phyloP scores from a whole-genome alignment of 1,140 invertebrate species.

The Bombus huntii region DNA sequence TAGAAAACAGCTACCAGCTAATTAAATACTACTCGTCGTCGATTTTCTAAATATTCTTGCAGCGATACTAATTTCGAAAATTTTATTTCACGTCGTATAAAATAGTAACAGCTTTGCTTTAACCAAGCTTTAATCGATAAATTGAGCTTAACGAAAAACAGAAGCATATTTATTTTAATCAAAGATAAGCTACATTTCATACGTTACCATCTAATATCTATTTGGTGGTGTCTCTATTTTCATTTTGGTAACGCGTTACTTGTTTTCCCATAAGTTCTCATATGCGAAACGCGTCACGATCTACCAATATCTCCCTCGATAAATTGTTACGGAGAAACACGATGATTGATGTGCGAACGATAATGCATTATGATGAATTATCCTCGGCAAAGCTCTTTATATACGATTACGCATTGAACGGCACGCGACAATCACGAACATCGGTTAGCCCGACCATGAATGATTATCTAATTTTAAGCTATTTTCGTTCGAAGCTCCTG shows the following conservation, averaged over 20 bases:
- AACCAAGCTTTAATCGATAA: too few relatives aligned
- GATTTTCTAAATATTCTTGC: too few relatives aligned
- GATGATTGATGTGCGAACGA: conserved; percentile 21
- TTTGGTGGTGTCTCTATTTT: not conserved
- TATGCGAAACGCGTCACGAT: not conserved
- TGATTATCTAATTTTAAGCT: not conserved
- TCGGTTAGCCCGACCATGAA: not conserved
- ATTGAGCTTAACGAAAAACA: too few relatives aligned
- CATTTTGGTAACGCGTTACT: not conserved
- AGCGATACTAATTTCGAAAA: too few relatives aligned
- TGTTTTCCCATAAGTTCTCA: not conserved
- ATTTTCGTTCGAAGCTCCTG: not conserved
- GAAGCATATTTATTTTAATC: too few relatives aligned
- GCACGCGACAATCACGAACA: not conserved
- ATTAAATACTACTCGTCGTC: too few relatives aligned
- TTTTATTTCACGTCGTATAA: too few relatives aligned
- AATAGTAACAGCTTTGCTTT: too few relatives aligned
- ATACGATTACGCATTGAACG: not conserved
- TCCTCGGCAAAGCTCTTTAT: not conserved
- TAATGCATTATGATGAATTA: conserved; percentile 7
- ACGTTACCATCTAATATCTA: too few relatives aligned
- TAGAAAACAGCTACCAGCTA: too few relatives aligned
- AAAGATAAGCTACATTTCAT: too few relatives aligned
- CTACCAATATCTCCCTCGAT: not conserved
- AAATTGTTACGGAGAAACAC: not conserved